Evolutionary conservation across 2,888 invertebrate genomes (phyloP).

Genomic region (Drosophila longiperda): DNA sequence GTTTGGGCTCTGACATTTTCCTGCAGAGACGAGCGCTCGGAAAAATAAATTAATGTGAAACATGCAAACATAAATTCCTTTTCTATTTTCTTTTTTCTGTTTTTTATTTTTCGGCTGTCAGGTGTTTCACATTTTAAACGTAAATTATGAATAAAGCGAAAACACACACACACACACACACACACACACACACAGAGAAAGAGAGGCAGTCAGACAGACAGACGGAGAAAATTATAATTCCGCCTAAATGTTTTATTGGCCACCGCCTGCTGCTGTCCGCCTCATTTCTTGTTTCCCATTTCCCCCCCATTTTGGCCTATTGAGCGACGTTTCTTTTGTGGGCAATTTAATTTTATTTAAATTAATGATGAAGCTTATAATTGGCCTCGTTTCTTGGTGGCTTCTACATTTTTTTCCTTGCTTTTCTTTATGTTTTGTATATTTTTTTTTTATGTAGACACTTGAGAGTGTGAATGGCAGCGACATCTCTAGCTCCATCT

Average conservation of each 20-base stretch:
- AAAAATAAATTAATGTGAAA: conserved; percentile 83
- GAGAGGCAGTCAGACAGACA: not conserved
- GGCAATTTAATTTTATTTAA: conserved; percentile 77
- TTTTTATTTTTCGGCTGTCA: conserved; percentile 72
- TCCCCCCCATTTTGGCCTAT: conserved; percentile 5
- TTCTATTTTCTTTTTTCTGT: conserved; percentile 42
- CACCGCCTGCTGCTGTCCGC: conserved; percentile 54
- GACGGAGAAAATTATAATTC: conserved; percentile 69
- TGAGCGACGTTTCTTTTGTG: conserved; percentile 50
- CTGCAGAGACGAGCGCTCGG: conserved; percentile 41
- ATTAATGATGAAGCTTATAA: conserved; percentile 79
- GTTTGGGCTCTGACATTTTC: conserved; percentile 45
- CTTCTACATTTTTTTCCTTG: conserved; percentile 31
- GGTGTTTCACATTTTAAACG: conserved; percentile 81
- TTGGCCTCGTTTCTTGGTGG: conserved; percentile 69
- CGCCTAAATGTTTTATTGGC: conserved; percentile 78
- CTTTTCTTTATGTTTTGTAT: conserved; percentile 23
- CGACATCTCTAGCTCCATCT: conserved; percentile 27
- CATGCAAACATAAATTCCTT: conserved; percentile 83
- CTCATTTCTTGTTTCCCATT: conserved; percentile 23
- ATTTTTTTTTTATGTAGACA: conserved; percentile 47
- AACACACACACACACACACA: conserved; percentile 16
- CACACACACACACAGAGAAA: not conserved
- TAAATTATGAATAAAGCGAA: conserved; percentile 78
- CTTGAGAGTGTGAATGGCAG: conserved; percentile 48